phyloP scores from a whole-genome alignment of 2,888 invertebrate genomes.

The Eudasyphora cyanicolor region DNA sequence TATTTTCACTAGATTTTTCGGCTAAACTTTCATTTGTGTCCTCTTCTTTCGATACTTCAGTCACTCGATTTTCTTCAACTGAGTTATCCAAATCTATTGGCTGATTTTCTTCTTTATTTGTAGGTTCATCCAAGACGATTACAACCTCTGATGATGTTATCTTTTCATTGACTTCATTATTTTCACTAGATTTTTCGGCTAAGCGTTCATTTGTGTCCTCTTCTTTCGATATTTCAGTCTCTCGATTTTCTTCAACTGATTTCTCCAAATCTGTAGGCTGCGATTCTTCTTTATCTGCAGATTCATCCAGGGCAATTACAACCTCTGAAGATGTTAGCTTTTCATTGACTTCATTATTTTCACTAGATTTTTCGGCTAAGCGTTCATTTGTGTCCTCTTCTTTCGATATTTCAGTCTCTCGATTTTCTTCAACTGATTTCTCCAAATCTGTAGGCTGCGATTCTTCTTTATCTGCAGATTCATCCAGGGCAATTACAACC shows the following conservation, averaged over 20 bases:
- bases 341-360: neutral
- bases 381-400: neutral
- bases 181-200: no score
- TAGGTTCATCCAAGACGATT: no score
- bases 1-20: no score
- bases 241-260: neutral
- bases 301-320: no score
- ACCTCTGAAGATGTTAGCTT: no score
- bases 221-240: neutral
- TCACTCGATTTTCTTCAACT: neutral
- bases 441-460: neutral
- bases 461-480: neutral
- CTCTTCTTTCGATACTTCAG: neutral
- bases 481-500: neutral
- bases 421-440: neutral
- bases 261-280: neutral
- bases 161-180: no score
- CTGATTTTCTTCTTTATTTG: neutral
- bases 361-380: no score
- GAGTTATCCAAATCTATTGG: neutral
- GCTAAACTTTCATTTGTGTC: no score
- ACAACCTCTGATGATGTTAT: no score
- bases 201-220: neutral
- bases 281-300: neutral
- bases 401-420: neutral